These are phyloP conservation scores for Dendrolimus punctatus DNA, from an alignment of 1,140 invertebrate genomes.

Conservation along the genomic window DNA sequence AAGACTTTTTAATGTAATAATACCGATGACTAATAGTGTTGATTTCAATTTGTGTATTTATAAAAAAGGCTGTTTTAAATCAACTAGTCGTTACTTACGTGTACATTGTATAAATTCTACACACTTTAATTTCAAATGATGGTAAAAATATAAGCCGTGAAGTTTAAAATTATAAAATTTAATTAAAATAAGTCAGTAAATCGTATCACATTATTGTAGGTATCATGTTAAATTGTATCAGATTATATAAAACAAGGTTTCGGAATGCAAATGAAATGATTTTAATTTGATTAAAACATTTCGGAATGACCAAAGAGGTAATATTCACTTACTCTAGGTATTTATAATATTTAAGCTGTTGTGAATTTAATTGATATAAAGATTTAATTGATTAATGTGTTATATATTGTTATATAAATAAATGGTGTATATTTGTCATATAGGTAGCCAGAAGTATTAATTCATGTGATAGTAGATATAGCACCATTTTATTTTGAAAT, in stretches of 20 bases:
- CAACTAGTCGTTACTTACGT: slow-evolving; percentile 44
- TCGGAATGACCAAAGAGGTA: slow-evolving; percentile 55
- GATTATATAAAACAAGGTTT: background rate
- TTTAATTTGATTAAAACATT: slow-evolving; percentile 4
- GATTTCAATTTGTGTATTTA: slow-evolving; percentile 25
- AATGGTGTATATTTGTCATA: slow-evolving; percentile 34
- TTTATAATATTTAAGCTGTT: slow-evolving; percentile 39
- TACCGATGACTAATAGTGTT: slow-evolving; percentile 42
- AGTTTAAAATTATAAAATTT: no score
- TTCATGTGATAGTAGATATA: slow-evolving; percentile 67
- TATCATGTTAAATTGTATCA: slow-evolving; percentile 1
- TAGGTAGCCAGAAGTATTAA: slow-evolving; percentile 50
- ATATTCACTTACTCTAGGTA: slow-evolving; percentile 21
- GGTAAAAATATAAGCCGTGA: no score
- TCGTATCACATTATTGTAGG: background rate
- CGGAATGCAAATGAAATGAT: background rate
- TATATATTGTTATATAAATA: slow-evolving; percentile 31
- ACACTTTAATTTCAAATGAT: no score
- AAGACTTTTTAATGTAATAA: slow-evolving; percentile 43
- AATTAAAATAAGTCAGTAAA: no score
- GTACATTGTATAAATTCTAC: background rate
- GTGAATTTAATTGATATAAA: slow-evolving; percentile 32
- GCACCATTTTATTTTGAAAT: slow-evolving; percentile 2
- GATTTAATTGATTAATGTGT: slow-evolving; percentile 31
- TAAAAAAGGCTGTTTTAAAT: slow-evolving; percentile 29